Conservation (phyloP, 2,888 invertebrate species). For the Cybosia mesomella region DNA sequence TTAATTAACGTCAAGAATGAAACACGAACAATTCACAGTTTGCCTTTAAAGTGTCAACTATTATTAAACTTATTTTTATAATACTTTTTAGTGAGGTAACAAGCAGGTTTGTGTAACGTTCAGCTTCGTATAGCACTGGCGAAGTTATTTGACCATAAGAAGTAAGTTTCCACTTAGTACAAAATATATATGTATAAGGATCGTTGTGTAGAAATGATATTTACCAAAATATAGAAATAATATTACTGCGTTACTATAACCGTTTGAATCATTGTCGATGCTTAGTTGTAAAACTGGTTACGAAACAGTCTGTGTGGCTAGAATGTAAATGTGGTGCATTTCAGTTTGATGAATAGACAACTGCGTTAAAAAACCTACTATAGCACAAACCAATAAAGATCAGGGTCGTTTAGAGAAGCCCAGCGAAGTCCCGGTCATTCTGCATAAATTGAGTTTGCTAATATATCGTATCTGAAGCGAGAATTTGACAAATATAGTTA, state of each 20-base stretch:
- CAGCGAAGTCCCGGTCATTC: neutral
- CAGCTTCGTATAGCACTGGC: neutral
- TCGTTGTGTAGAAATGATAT: neutral
- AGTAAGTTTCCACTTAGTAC: neutral
- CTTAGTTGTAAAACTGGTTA: neutral
- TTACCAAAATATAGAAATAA: neutral
- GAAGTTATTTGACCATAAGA: neutral
- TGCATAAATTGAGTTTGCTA: neutral
- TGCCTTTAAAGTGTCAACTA: neutral
- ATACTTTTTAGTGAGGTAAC: neutral
- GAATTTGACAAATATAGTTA: neutral
- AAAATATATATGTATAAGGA: neutral
- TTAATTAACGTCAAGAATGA: neutral
- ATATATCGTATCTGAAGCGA: neutral
- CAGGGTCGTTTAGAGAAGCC: too few species aligned
- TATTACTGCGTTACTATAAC: neutral
- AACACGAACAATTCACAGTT: neutral
- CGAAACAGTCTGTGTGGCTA: neutral
- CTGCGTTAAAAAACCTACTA: too few species aligned
- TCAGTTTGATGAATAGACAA: too few species aligned
- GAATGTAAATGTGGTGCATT: neutral
- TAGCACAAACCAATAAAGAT: too few species aligned
- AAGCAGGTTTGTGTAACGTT: neutral
- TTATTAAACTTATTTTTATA: neutral
- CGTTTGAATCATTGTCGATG: neutral